These are phyloP conservation scores for Agraylea sexmaculata DNA, from an alignment of 1,140 invertebrate genomes.

Conservation along the genomic window DNA sequence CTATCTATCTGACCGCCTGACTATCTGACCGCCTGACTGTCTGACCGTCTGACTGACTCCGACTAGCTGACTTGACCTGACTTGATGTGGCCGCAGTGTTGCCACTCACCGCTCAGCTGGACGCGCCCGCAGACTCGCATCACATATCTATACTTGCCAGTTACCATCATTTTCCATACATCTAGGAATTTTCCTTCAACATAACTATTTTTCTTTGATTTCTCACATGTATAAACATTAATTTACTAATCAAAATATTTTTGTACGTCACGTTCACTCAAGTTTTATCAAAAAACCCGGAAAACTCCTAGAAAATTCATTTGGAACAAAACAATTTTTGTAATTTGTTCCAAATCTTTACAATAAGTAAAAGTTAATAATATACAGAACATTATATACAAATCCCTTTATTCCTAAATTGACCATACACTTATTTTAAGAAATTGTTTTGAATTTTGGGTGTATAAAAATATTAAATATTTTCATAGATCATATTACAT, in stretches of 20 bases:
- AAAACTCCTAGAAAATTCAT: too few relatives aligned
- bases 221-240: not conserved
- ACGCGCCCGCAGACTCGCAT: conserved; percentile 19
- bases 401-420: not conserved
- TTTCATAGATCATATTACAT: not conserved
- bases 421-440: not conserved
- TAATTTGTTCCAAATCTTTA: not conserved
- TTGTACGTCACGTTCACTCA: too few relatives aligned
- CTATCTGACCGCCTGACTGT: not conserved
- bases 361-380: not conserved
- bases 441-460: not conserved
- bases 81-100: conserved; percentile 37
- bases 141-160: not conserved
- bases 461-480: not conserved
- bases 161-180: not conserved
- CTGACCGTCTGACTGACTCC: not conserved
- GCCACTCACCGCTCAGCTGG: conserved; percentile 29
- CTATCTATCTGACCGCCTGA: not conserved
- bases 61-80: conserved; percentile 24
- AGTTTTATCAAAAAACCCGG: too few relatives aligned
- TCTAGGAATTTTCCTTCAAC: not conserved
- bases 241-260: not conserved
- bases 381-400: not conserved
- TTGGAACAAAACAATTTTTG: not conserved
- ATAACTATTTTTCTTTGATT: not conserved